Evolutionary conservation across 2,797 vertebrate species (phyloP), one percentile per base, ranked within the genome.

Genomic region (Sebastes jordani): DNA sequence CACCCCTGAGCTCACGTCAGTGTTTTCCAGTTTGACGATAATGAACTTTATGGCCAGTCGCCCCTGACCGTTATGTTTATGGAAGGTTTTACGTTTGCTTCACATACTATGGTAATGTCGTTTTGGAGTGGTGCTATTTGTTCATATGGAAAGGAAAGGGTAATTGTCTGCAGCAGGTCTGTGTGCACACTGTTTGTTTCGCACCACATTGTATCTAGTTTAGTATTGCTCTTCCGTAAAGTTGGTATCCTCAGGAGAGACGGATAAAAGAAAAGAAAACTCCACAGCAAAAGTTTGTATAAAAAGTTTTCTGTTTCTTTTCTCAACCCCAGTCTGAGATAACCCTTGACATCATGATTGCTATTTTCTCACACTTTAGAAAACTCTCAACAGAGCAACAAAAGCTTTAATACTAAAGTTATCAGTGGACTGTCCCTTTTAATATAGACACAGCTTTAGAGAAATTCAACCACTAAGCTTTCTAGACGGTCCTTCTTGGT

Each of bases 11-110:
- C 52, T 55, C 18, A 70, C 5, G 4, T 62, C 52, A 66, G 13
- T 61, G 34, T 42, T 82, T 80, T 70, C 22, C 36, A 77, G 27
- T 71, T 74, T 65, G 8, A 69, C 60, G 18, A 29, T 38, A 56
- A 67, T 71, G 6, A 71, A 80, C 27, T 83, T 78, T 71, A 78
- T 88, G 49, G 58, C 38, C 34, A 29, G 20, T 63, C 2, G 2
- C 60, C 58, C 2, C 36, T 42, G 30, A 58, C 27, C 9, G 18
- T 54, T 69, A 11, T 75, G 63, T 62, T 66, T 62, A 38, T 65
- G 22, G 23, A 49, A 65, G 67, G 58, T 56, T 73, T 58, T 54
- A 72, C 4, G 3, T 70, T 78, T 71, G 29, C 68, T 66, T 80
- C 38, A 65, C 38, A 59, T 22, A 8, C 30, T 49, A 13, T 25